These are phyloP conservation scores for Cyrtodaria siliqua DNA, from an alignment of 2,888 invertebrate species.

Conservation along the genomic window DNA sequence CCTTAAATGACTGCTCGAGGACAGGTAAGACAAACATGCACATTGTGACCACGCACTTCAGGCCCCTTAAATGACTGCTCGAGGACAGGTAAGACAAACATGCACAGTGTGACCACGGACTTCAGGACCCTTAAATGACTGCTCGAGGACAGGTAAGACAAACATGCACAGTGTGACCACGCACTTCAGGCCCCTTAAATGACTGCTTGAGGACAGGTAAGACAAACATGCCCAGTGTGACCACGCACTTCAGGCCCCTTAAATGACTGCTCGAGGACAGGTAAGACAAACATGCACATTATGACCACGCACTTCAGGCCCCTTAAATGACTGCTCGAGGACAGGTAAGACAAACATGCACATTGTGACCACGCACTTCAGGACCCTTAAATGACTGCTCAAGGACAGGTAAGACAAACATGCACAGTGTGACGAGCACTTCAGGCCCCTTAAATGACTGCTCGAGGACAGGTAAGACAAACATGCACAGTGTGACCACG, in stretches of 20 bases:
- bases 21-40: constrained; percentile 81
- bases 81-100: constrained; percentile 85
- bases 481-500: constrained; percentile 82
- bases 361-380: constrained; percentile 82
- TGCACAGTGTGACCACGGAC: constrained; percentile 81
- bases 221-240: constrained; percentile 83
- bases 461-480: constrained; percentile 87
- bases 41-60: constrained; percentile 85
- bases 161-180: constrained; percentile 69
- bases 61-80: constrained; percentile 88
- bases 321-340: constrained; percentile 89
- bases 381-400: constrained; percentile 88
- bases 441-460: constrained; percentile 88
- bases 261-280: constrained; percentile 89
- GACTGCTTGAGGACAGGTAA: constrained; percentile 88
- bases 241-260: constrained; percentile 85
- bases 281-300: constrained; percentile 75
- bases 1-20: constrained; percentile 89
- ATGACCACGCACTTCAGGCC: constrained; percentile 84
- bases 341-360: constrained; percentile 65
- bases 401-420: constrained; percentile 83
- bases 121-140: constrained; percentile 88
- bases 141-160: constrained; percentile 87
- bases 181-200: constrained; percentile 86
- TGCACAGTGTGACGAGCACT: constrained; percentile 84